phyloP scores from a whole-genome alignment of 2,888 invertebrate species.

The Philereme vetulata region DNA sequence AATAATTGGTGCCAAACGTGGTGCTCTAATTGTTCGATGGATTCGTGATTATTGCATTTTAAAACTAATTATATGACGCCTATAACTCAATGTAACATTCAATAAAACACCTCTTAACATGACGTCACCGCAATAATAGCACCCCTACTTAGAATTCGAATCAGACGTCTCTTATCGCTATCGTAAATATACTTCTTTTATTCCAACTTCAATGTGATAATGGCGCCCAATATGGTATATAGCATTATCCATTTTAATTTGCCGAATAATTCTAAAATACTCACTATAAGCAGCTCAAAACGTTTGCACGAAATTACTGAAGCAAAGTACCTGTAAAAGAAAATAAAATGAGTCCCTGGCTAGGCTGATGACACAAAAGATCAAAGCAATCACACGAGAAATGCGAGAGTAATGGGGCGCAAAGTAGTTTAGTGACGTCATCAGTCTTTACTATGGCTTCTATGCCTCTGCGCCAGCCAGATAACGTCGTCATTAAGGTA shows the following conservation, averaged over 20 bases:
- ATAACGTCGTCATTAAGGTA: constrained; percentile 20
- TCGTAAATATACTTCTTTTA: too few species aligned
- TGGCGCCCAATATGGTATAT: constrained; percentile 8
- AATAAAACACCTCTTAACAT: too few species aligned
- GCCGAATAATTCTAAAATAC: neutral
- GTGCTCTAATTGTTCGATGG: too few species aligned
- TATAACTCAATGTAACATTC: too few species aligned
- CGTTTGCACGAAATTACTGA: neutral
- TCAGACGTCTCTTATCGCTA: too few species aligned
- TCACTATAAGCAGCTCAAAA: neutral
- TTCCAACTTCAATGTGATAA: neutral
- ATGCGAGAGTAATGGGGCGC: constrained; percentile 24
- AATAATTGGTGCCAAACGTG: too few species aligned
- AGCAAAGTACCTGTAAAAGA: constrained; percentile 16
- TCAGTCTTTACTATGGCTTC: constrained; percentile 13
- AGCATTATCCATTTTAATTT: too few species aligned
- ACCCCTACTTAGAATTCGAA: too few species aligned
- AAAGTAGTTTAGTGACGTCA: constrained; percentile 28
- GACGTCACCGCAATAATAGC: too few species aligned
- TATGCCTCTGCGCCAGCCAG: constrained; percentile 7
- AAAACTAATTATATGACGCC: too few species aligned
- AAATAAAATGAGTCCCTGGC: constrained; percentile 3
- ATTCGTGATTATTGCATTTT: too few species aligned
- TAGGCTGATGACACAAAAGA: constrained; percentile 19
- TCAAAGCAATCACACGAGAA: constrained; percentile 27